These are phyloP conservation scores for Ceryle rudis DNA, from an alignment of 2,797 vertebrate genomes.

Conservation along the genomic window DNA sequence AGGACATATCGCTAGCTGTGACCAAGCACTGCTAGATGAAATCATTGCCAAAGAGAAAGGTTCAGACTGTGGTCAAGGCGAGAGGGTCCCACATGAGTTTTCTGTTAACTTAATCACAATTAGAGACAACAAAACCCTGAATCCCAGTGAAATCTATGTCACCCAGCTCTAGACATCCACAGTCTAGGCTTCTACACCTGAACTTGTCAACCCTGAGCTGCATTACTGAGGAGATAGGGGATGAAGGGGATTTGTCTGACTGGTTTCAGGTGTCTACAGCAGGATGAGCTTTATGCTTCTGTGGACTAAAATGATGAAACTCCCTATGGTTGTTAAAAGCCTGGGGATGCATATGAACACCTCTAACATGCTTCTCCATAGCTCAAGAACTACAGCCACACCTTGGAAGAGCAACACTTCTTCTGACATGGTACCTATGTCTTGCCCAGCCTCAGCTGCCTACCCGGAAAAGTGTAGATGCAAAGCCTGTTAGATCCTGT, in stretches of 20 bases:
- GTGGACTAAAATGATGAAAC: background rate
- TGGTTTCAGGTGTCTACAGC: background rate
- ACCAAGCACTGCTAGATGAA: background rate
- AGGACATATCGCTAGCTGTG: background rate
- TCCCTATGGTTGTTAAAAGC: rapidly evolving
- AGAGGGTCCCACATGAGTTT: rapidly evolving
- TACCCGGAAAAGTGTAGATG: background rate
- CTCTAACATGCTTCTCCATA: rapidly evolving
- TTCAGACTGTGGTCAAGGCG: background rate
- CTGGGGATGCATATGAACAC: background rate
- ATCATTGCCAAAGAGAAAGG: background rate
- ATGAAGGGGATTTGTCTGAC: rapidly evolving
- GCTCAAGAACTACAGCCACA: background rate
- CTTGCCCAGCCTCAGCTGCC: background rate
- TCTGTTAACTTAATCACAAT: background rate
- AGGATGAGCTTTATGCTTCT: background rate
- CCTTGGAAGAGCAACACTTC: background rate
- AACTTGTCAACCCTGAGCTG: background rate
- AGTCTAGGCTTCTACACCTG: background rate
- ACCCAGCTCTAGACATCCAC: background rate
- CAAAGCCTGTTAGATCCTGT: background rate
- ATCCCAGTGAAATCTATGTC: background rate
- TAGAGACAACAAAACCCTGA: background rate
- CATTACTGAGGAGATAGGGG: background rate
- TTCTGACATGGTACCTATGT: rapidly evolving